These are phyloP conservation scores for Poeciliopsis presidionis DNA, from an alignment of 2,797 vertebrate genomes.

Conservation along the genomic window DNA sequence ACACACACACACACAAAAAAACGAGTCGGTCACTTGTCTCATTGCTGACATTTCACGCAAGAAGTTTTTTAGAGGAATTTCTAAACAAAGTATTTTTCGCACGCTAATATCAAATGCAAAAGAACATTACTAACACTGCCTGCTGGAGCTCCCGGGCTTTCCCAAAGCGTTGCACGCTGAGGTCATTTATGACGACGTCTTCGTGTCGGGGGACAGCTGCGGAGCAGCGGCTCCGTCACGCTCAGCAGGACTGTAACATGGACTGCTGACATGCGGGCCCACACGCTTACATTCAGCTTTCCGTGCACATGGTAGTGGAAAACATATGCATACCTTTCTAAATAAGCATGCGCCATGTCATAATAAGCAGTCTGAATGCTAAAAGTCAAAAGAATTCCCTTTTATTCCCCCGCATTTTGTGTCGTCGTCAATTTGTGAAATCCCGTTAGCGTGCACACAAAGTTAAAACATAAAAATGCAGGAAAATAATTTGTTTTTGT, in stretches of 20 bases:
- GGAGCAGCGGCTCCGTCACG: slow-evolving; percentile 40
- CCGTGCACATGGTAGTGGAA: neutral
- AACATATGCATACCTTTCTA: neutral
- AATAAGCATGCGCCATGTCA: neutral
- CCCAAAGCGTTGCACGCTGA: slow-evolving; percentile 49
- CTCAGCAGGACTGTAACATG: slow-evolving; percentile 40
- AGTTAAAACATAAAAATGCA: neutral
- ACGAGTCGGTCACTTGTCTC: slow-evolving; percentile 21
- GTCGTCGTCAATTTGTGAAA: neutral
- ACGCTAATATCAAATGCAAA: neutral
- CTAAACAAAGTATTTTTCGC: neutral
- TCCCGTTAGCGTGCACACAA: neutral
- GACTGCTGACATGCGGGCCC: slow-evolving; percentile 32
- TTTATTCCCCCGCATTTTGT: neutral
- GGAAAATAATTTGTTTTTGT: neutral
- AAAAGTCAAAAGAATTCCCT: neutral
- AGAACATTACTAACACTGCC: neutral
- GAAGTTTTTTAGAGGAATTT: neutral
- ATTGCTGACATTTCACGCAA: neutral
- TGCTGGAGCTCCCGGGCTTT: slow-evolving; percentile 37
- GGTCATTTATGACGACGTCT: slow-evolving; percentile 53
- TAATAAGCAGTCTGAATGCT: neutral
- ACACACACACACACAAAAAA: slow-evolving; percentile 5
- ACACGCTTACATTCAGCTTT: slow-evolving; percentile 8
- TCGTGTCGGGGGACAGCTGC: slow-evolving; percentile 59